Evolutionary conservation across 2,113 vertebrate species (phyloP), one percentile per base, ranked within the genome.

Genomic region (Tachycineta bicolor): DNA sequence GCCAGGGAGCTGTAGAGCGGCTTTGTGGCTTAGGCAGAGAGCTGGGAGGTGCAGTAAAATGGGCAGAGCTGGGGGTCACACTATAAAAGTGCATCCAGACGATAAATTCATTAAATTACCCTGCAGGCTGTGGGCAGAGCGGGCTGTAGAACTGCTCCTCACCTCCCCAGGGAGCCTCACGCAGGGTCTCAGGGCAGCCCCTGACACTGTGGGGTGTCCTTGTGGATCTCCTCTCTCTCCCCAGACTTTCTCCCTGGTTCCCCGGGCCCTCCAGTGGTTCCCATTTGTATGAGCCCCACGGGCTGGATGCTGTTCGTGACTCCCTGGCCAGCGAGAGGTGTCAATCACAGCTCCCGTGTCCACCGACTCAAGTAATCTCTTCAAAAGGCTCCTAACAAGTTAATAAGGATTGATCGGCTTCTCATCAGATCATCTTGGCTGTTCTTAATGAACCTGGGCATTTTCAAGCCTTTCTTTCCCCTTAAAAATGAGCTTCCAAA

Each of bases 381-480:
- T 95, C 14, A 1, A 1, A 79, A 95, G 76, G 33, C 85, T 85
- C 91, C 83, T 34, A 34, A 81, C 65, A 34, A 89, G 81, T 87
- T 97, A 92, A 91, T 93, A 52, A 88, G 93, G 96, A 97, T 94
- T 82, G 94, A 94, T 90, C 94, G 59, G 43, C 59, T 69, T 79
- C 97, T 77, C 89, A 58, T 79, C 41, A 93, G 79, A 82, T 87
- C 76, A 41, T 17, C 33, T 70, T 63, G 87, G 79, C 94, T 46
- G 41, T 80, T 94, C 89, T 96, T 96, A 94, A 96, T 93, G 95
- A 97, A 86, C 49, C 39, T 47, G n/a, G 79, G 69, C 56, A 19
- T 82, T 90, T 92, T 50, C 20, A 46, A 97, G 93, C 43, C 64
- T 91, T 83, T 90, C 41, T 58, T 92, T 90, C 68, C 84, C 53